These are phyloP conservation scores for Drosophila ohnishii DNA, from an alignment of 1,140 invertebrate species.

Conservation along the genomic window DNA sequence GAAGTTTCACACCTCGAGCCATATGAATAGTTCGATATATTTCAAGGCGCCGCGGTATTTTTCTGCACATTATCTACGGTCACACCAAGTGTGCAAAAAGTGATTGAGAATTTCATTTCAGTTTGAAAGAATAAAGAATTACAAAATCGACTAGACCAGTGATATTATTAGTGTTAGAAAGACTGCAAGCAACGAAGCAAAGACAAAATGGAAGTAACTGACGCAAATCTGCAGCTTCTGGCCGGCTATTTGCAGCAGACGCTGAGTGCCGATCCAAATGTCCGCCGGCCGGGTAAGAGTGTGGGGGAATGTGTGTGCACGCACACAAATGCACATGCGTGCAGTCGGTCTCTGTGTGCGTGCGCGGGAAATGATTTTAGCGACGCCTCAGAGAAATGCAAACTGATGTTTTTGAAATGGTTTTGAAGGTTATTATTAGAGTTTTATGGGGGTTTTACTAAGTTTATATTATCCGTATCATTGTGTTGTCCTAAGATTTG, in stretches of 20 bases:
- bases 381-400: slow-evolving; percentile 7
- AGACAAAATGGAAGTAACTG: slow-evolving; percentile 90
- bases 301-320: slow-evolving; percentile 20
- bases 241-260: slow-evolving; percentile 94
- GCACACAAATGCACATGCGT: slow-evolving; percentile 40
- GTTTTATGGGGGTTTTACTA: background rate
- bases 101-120: slow-evolving; percentile 56
- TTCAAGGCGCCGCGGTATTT: background rate
- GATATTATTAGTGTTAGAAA: slow-evolving; percentile 22
- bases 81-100: slow-evolving; percentile 35
- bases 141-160: slow-evolving; percentile 16
- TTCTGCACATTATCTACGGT: background rate
- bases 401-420: slow-evolving; percentile 1
- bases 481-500: background rate
- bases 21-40: background rate
- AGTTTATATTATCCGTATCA: background rate
- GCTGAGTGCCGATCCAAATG: slow-evolving; percentile 91
- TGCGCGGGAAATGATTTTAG: slow-evolving; percentile 61
- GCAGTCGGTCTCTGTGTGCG: slow-evolving; percentile 15
- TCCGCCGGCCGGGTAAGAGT: slow-evolving; percentile 91
- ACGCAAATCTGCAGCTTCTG: slow-evolving; percentile 91
- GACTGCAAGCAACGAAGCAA: background rate
- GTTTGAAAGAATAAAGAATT: slow-evolving; percentile 2
- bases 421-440: background rate
- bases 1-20: background rate